These are phyloP conservation scores for Phyto melanocephala DNA, from an alignment of 2,888 invertebrate genomes.

Conservation along the genomic window DNA sequence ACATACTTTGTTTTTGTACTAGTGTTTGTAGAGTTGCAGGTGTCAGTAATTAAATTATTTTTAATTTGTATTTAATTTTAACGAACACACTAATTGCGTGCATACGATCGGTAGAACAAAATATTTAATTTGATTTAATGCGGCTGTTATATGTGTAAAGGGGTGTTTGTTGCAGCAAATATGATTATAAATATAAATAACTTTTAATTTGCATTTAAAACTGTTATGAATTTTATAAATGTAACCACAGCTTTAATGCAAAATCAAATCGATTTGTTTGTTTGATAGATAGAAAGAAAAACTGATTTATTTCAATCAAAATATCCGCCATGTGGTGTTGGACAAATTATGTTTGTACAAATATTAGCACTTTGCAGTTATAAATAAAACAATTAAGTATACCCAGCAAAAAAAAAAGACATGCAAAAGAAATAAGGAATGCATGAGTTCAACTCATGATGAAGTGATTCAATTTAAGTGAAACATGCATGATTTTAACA, in stretches of 20 bases:
- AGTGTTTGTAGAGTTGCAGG: too few species aligned
- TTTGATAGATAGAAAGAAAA: not conserved
- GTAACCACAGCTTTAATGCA: not conserved
- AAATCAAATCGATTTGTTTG: not conserved
- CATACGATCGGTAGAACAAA: constrained; percentile 15
- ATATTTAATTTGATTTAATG: constrained; percentile 20
- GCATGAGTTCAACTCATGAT: too few species aligned
- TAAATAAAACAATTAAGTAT: too few species aligned
- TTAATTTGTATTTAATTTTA: constrained; percentile 10
- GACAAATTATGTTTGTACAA: too few species aligned
- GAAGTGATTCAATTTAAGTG: too few species aligned
- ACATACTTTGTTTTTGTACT: too few species aligned
- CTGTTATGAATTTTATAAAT: not conserved
- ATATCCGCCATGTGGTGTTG: too few species aligned
- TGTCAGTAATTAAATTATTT: constrained; percentile 50
- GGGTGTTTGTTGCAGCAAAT: not conserved
- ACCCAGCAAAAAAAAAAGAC: too few species aligned
- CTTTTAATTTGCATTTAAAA: not conserved
- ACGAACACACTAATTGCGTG: constrained; percentile 38
- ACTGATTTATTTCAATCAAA: not conserved
- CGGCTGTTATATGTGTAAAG: not conserved
- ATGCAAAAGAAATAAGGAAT: too few species aligned
- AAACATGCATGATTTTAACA: too few species aligned
- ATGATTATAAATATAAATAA: not conserved
- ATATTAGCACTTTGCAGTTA: too few species aligned